Conservation (phyloP, 2,888 invertebrate species). For the Caenorhabditis macrosperma region DNA sequence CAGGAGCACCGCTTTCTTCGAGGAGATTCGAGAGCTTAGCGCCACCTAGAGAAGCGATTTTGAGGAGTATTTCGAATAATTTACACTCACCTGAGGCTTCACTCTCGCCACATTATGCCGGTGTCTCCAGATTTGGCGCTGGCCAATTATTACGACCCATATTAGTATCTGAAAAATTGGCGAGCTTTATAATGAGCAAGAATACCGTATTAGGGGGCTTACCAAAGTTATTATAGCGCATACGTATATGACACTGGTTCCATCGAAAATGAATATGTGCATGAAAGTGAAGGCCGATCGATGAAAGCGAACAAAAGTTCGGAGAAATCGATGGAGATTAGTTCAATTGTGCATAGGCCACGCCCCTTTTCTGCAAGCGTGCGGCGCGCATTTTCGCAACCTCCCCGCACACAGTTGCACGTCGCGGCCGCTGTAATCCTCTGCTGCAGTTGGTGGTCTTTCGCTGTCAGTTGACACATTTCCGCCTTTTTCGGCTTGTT, state of each 20-base stretch:
- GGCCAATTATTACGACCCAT: conserved; percentile 63
- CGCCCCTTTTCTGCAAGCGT: conserved; percentile 28
- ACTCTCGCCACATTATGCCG: conserved; percentile 74
- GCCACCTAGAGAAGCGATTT: conserved; percentile 30
- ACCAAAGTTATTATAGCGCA: conserved; percentile 52
- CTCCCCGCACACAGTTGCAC: conserved; percentile 1
- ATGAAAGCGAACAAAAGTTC: background rate
- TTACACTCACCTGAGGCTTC: conserved; percentile 63
- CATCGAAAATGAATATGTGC: conserved; percentile 59
- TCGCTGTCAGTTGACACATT: conserved; percentile 23
- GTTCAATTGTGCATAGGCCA: conserved; percentile 20
- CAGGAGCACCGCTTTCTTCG: conserved; percentile 29
- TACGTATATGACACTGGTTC: conserved; percentile 63
- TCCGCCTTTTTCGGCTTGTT: conserved; percentile 18
- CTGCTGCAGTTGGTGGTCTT: conserved; percentile 6
- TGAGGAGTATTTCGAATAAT: background rate
- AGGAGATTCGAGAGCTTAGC: conserved; percentile 40
- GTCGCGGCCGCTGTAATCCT: conserved; percentile 30
- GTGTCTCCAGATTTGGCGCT: conserved; percentile 75
- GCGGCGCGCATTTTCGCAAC: conserved; percentile 24
- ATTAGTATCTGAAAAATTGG: conserved; percentile 63
- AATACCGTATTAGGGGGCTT: conserved; percentile 7
- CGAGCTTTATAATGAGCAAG: background rate
- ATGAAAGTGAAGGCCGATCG: conserved; percentile 7
- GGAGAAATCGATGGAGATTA: conserved; percentile 40